Conservation (phyloP, 2,113 vertebrate species). For the Anser cygnoides region DNA sequence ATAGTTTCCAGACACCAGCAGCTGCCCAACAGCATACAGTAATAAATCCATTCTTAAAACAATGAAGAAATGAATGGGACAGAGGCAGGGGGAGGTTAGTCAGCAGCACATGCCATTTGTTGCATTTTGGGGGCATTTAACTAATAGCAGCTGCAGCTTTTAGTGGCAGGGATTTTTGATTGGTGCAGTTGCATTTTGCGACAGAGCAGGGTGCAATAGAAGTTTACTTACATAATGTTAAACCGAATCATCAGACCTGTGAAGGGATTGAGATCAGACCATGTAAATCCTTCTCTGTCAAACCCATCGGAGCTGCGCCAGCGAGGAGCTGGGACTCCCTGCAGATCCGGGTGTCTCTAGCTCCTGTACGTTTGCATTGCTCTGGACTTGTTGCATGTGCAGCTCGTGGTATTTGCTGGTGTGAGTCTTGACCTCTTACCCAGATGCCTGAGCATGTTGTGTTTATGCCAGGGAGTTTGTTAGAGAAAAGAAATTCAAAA, state of each 20-base stretch:
- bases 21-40: neutral
- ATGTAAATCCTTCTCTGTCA: neutral
- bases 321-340: neutral
- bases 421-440: neutral
- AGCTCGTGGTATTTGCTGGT: neutral
- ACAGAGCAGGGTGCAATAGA: neutral
- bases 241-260: too few relatives aligned
- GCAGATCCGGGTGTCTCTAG: neutral
- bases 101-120: neutral
- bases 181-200: neutral
- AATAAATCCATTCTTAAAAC: neutral
- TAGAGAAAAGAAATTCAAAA: conserved; percentile 87
- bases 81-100: neutral
- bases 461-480: conserved; percentile 86
- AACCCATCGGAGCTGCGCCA: neutral
- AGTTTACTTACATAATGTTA: neutral
- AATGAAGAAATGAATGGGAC: neutral
- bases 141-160: neutral
- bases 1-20: neutral
- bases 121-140: neutral
- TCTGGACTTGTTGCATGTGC: fast-evolving
- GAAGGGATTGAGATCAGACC: neutral
- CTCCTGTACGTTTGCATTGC: neutral
- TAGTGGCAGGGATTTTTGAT: neutral
- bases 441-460: neutral